These are phyloP conservation scores for Zaprionus inermis DNA, from an alignment of 1,140 invertebrate species.

Conservation along the genomic window DNA sequence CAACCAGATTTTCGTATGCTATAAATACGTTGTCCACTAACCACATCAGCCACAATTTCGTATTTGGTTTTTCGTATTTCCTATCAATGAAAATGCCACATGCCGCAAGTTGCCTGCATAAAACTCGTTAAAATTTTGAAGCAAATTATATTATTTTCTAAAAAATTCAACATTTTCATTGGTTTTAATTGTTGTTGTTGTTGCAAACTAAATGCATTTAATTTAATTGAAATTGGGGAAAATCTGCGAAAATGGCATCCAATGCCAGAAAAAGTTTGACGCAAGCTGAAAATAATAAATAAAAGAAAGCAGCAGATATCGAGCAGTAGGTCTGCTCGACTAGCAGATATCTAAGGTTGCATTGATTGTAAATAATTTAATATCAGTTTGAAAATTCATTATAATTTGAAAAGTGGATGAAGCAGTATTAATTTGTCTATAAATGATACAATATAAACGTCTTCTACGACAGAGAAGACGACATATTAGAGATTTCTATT, in stretches of 20 bases:
- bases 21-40: background rate
- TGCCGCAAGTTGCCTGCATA: background rate
- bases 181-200: too few relatives aligned
- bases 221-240: constrained; percentile 26
- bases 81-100: background rate
- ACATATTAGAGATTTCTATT: too few relatives aligned
- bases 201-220: constrained; percentile 28
- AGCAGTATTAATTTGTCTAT: too few relatives aligned
- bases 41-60: constrained; percentile 20
- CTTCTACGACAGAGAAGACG: too few relatives aligned
- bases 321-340: background rate
- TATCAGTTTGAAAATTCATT: too few relatives aligned
- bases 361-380: too few relatives aligned
- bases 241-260: constrained; percentile 5
- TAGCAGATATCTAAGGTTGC: background rate
- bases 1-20: background rate
- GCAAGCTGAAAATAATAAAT: constrained; percentile 5
- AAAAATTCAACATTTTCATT: too few relatives aligned
- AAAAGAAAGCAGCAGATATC: too few relatives aligned
- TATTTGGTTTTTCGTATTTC: background rate
- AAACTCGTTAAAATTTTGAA: constrained; percentile 5
- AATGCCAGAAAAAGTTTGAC: constrained; percentile 5
- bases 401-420: too few relatives aligned
- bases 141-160: constrained; percentile 20
- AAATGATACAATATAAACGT: too few relatives aligned